Evolutionary conservation across 2,797 vertebrate genomes (phyloP), one percentile per base, ranked within the genome.

Genomic region (Leptatherina wallacei): DNA sequence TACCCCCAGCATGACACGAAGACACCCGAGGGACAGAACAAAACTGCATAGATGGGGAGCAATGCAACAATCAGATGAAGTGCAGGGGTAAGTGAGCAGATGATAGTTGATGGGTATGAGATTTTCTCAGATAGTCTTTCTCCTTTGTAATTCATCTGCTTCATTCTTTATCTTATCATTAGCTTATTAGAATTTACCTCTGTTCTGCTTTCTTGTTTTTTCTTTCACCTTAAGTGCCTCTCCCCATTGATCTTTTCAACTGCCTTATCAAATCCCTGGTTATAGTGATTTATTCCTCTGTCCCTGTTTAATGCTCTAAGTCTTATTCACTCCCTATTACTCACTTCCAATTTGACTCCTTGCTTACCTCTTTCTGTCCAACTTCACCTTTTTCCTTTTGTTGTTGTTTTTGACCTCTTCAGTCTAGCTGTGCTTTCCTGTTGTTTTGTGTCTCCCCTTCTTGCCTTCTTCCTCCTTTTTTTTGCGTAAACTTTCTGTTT

Each of bases 261-360:
- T 57, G 18, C 18, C 7, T 71, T n/a, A 63, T 80, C 70, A 80
- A 68, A 71, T 70, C 44, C n/a, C 24, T 60, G 22, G 1, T 63
- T 71, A 27, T n/a, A 71, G 42, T 47, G 11, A 55, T 79, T 74
- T 4, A 2, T 42, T 52, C 61, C 20, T 40, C 24, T 60, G 2
- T 32, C 55, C 9, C n/a, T 29, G 16, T 30, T 44, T 70, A 24
- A n/a, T 3, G 0, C 63, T 69, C 30, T 71, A 4, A n/a, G 9
- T 36, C 49, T 72, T 18, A n/a, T 57, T 82, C 24, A 65, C 30
- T 36, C 42, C 13, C 13, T 42, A 10, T 27, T 61, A 20, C 9
- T 65, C 62, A 44, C 40, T 44, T 44, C 16, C 40, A 54, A 13
- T 29, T 13, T 59, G 30, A 38, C 33, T 55, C 60, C 74, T 32